phyloP scores from a whole-genome alignment of 1,140 invertebrate species.

The Hypsibius dujardini region DNA sequence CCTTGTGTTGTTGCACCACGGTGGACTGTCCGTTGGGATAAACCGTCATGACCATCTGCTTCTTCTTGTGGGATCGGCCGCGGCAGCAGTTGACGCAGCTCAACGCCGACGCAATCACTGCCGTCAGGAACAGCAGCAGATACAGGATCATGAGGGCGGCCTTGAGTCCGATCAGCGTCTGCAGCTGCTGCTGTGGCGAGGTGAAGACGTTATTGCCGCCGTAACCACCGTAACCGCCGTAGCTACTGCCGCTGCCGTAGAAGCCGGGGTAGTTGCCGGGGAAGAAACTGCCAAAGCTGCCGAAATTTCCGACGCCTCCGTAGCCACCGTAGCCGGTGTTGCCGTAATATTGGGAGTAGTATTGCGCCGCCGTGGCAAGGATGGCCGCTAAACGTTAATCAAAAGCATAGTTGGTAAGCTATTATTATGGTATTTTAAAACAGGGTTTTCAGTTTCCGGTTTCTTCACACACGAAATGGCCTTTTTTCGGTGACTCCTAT shows the following conservation, averaged over 20 bases:
- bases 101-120: background rate
- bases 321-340: background rate
- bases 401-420: too few relatives aligned
- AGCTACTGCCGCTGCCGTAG: background rate
- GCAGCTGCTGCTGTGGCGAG: background rate
- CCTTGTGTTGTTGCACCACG: constrained; percentile 8
- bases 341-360: too few relatives aligned
- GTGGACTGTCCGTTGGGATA: background rate
- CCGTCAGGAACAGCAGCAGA: background rate
- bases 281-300: background rate
- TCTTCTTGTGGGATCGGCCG: background rate
- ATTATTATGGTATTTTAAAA: too few relatives aligned
- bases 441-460: too few relatives aligned
- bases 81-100: constrained; percentile 8
- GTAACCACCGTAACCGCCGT: background rate
- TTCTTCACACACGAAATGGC: too few relatives aligned
- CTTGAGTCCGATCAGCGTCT: background rate
- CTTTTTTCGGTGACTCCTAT: too few relatives aligned
- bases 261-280: background rate
- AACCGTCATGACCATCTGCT: background rate
- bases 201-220: background rate
- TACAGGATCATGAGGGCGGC: constrained; percentile 5
- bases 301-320: background rate
- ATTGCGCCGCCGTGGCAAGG: too few relatives aligned
- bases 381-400: too few relatives aligned